Percentiles rank a stretch among this genome's conserved stretches.
These are phyloP conservation scores for Aradus depressus DNA, from an alignment of 2,888 invertebrate species.

Conservation along the genomic window DNA sequence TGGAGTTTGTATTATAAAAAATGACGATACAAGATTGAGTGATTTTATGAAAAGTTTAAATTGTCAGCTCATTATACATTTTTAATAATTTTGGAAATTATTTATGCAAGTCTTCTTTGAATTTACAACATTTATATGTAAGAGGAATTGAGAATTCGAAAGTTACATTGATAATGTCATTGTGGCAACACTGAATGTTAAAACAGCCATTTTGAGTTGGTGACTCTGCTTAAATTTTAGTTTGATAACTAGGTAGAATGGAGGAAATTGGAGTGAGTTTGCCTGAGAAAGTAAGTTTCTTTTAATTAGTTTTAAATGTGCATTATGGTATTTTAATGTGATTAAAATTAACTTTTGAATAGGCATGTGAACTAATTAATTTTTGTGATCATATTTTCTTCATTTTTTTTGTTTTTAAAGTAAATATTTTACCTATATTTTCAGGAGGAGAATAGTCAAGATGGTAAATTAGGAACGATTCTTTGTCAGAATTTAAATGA, in stretches of 20 bases:
- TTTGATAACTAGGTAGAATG: slow-evolving; percentile 40
- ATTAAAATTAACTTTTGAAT: not conserved
- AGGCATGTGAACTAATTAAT: not conserved
- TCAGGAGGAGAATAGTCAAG: slow-evolving; percentile 34
- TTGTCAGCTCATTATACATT: too few relatives aligned
- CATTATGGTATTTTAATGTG: not conserved
- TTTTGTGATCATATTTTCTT: not conserved
- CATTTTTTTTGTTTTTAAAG: slow-evolving; percentile 1
- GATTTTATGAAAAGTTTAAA: too few relatives aligned
- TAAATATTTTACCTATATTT: slow-evolving; percentile 14
- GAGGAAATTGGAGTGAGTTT: slow-evolving; percentile 71
- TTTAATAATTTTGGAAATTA: too few relatives aligned
- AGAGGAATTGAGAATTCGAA: too few relatives aligned
- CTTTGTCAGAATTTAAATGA: slow-evolving; percentile 48
- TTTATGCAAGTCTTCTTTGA: too few relatives aligned
- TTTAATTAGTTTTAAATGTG: not conserved
- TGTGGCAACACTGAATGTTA: slow-evolving; percentile 2
- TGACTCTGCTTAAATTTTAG: slow-evolving; percentile 12
- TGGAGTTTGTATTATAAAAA: too few relatives aligned
- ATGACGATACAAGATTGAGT: too few relatives aligned
- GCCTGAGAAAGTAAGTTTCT: slow-evolving; percentile 59
- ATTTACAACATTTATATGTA: too few relatives aligned
- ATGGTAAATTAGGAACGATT: slow-evolving; percentile 43
- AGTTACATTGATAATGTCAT: too few relatives aligned
- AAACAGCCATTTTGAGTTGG: slow-evolving; percentile 7